Conservation (phyloP, 2,888 invertebrate genomes). For the Notodonta dromedarius region DNA sequence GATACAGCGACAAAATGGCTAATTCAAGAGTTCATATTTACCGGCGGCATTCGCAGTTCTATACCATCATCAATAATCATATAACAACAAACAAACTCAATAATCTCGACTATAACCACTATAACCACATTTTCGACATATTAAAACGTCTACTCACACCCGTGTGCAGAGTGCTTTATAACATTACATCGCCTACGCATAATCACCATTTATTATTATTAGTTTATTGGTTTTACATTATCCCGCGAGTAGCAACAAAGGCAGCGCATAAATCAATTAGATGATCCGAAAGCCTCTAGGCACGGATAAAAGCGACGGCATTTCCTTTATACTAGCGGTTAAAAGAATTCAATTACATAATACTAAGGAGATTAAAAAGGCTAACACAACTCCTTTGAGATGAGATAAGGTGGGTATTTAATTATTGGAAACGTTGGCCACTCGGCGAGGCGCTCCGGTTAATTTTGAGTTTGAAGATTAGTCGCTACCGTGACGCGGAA, state of each 20-base stretch:
- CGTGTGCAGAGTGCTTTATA: background rate
- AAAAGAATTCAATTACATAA: conserved; percentile 81
- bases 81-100: too few species aligned
- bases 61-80: too few species aligned
- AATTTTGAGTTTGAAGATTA: conserved; percentile 52
- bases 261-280: conserved; percentile 69
- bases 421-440: conserved; percentile 63
- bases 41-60: too few species aligned
- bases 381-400: conserved; percentile 74
- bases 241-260: conserved; percentile 58
- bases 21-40: too few species aligned
- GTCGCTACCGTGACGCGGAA: conserved; percentile 42
- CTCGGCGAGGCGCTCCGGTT: conserved; percentile 44
- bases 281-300: conserved; percentile 65
- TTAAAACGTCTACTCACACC: background rate
- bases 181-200: background rate
- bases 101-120: background rate
- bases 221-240: conserved; percentile 45
- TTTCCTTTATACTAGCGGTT: conserved; percentile 76
- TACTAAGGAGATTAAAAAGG: conserved; percentile 77
- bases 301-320: conserved; percentile 71
- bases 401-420: conserved; percentile 69
- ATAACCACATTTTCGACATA: background rate
- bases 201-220: conserved; percentile 15
- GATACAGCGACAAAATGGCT: too few species aligned